phyloP scores from a whole-genome alignment of 2,888 invertebrate species.

The Drosophila nr. medialis region DNA sequence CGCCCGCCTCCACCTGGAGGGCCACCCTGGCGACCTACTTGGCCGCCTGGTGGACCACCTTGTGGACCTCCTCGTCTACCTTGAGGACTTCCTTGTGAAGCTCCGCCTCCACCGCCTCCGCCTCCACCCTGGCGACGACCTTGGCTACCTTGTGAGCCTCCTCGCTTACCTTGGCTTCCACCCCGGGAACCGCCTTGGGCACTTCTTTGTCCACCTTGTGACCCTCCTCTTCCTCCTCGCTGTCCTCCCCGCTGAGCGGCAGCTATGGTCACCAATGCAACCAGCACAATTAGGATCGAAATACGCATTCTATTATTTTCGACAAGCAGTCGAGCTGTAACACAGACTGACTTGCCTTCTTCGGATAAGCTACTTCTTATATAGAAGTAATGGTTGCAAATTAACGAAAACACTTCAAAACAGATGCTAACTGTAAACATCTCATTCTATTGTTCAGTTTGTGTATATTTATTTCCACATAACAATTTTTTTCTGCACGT shows the following conservation, averaged over 20 bases:
- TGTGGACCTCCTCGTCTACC: neutral
- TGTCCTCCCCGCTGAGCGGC: slow-evolving; percentile 5
- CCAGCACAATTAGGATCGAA: slow-evolving; percentile 8
- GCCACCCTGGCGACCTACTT: too few species aligned
- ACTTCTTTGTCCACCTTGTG: neutral
- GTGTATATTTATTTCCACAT: neutral
- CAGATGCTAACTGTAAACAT: slow-evolving; percentile 27
- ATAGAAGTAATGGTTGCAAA: neutral
- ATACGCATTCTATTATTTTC: slow-evolving; percentile 23
- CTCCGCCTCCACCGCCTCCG: too few species aligned
- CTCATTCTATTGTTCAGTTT: slow-evolving; percentile 10
- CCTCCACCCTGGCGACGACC: neutral
- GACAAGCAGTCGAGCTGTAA: neutral
- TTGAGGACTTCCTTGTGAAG: neutral
- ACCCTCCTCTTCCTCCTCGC: neutral
- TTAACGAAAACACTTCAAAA: slow-evolving; percentile 1
- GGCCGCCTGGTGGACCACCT: neutral
- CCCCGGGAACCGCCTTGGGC: neutral
- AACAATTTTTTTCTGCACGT: neutral
- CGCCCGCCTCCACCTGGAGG: neutral
- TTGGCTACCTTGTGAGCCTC: neutral
- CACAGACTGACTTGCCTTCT: slow-evolving; percentile 2
- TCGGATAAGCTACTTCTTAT: slow-evolving; percentile 3
- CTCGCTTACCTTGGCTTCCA: neutral
- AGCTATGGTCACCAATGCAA: slow-evolving; percentile 10